Conservation (phyloP, 2,888 invertebrate species). For the Arctia plantaginis region DNA sequence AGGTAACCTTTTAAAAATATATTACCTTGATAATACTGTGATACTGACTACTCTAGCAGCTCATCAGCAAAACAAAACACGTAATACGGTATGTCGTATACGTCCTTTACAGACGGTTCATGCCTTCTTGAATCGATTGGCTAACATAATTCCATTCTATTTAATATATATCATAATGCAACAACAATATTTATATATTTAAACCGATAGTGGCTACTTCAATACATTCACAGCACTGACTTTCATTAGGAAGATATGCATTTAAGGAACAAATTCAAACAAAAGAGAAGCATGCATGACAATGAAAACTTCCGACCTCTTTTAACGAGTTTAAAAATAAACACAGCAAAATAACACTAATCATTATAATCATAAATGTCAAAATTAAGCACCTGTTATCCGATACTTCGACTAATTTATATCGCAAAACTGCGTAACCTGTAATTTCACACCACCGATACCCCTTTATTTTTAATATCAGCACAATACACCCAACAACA, state of each 20-base stretch:
- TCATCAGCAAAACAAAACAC: not conserved
- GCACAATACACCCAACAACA: constrained; percentile 28
- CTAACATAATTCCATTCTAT: not conserved
- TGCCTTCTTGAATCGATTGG: not conserved
- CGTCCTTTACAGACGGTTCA: not conserved
- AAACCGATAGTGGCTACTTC: not conserved
- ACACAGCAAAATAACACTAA: not conserved
- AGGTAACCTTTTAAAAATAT: too few relatives aligned
- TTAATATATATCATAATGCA: not conserved
- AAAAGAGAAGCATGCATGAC: not conserved
- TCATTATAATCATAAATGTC: not conserved
- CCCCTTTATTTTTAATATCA: constrained; percentile 40
- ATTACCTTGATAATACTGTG: too few relatives aligned
- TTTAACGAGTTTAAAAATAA: not conserved
- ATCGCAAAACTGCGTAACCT: constrained; percentile 25
- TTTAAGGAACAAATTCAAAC: not conserved
- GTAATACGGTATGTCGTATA: too few relatives aligned
- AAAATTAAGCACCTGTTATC: not conserved
- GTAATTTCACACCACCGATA: constrained; percentile 38
- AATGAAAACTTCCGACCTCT: not conserved
- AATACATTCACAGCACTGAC: not conserved
- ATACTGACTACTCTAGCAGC: not conserved
- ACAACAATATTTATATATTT: not conserved
- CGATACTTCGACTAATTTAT: constrained; percentile 22
- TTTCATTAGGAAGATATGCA: not conserved